These are phyloP conservation scores for Sylvia atricapilla DNA, from an alignment of 2,113 vertebrate genomes.

Conservation along the genomic window DNA sequence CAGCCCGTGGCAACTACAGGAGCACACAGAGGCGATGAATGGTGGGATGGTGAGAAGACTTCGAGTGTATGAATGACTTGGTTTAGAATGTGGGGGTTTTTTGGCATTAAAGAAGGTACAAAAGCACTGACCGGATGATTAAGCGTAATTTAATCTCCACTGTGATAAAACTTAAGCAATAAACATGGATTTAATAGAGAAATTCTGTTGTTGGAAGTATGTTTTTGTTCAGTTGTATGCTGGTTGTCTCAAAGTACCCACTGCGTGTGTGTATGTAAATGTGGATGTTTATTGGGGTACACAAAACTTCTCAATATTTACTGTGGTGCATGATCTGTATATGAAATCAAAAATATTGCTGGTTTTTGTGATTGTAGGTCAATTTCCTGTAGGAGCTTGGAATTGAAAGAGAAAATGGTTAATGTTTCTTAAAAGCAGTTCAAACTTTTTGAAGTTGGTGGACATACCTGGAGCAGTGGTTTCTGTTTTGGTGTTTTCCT, in stretches of 20 bases:
- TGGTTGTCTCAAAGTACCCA: neutral
- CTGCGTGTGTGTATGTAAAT: neutral
- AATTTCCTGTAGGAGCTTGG: neutral
- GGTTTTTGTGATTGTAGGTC: fast-evolving
- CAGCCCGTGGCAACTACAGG: conserved; percentile 51
- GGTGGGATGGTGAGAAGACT: conserved; percentile 67
- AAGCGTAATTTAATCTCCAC: conserved; percentile 76
- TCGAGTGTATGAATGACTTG: conserved; percentile 75
- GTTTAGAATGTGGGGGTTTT: conserved; percentile 56
- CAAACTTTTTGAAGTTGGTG: fast-evolving
- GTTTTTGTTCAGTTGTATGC: conserved; percentile 39
- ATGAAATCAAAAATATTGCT: neutral
- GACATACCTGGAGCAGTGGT: neutral
- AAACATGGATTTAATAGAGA: conserved; percentile 79
- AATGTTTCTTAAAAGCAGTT: neutral
- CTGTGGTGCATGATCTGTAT: fast-evolving
- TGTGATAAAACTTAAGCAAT: conserved; percentile 79
- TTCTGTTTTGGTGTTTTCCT: neutral
- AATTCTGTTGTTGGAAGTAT: conserved; percentile 62
- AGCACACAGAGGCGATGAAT: conserved; percentile 78
- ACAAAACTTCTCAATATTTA: neutral
- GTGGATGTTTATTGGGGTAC: neutral
- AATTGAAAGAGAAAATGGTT: neutral
- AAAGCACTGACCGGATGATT: conserved; percentile 73
- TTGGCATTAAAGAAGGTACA: conserved; percentile 74